These are phyloP conservation scores for Gryllus bimaculatus DNA, from an alignment of 1,140 invertebrate genomes.

Conservation along the genomic window DNA sequence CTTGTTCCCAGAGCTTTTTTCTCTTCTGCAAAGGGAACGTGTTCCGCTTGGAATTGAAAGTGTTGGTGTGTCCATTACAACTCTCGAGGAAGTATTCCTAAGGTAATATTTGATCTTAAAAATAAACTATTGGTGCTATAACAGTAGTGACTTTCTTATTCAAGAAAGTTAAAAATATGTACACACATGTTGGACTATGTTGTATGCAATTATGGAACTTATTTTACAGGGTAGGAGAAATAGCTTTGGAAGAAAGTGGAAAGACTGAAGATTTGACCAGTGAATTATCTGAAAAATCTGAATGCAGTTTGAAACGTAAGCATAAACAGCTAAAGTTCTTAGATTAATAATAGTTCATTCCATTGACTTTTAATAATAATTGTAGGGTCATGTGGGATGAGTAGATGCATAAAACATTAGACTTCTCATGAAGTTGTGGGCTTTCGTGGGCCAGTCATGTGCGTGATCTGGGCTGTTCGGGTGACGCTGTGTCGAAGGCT, in stretches of 20 bases:
- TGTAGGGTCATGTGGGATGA: too few relatives aligned
- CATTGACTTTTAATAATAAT: too few relatives aligned
- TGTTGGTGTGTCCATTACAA: slow-evolving; percentile 70
- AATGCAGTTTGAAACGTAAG: background rate
- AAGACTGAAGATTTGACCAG: background rate
- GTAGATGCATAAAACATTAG: too few relatives aligned
- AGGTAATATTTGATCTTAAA: slow-evolving; percentile 44
- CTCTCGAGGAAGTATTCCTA: slow-evolving; percentile 79
- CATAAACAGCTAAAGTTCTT: background rate
- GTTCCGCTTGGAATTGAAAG: slow-evolving; percentile 53
- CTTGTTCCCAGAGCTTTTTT: slow-evolving; percentile 50
- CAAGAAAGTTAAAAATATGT: too few relatives aligned
- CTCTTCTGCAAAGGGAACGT: slow-evolving; percentile 49
- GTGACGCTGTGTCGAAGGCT: too few relatives aligned
- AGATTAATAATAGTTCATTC: too few relatives aligned
- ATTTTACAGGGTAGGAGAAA: background rate
- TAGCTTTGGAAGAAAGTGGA: background rate
- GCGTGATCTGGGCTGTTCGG: too few relatives aligned
- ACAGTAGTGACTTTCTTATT: too few relatives aligned
- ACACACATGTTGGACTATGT: too few relatives aligned
- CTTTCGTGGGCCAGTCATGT: too few relatives aligned
- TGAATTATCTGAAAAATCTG: background rate
- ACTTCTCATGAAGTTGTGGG: too few relatives aligned
- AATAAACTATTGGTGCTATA: too few relatives aligned
- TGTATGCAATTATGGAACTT: background rate